phyloP scores from a whole-genome alignment of 2,888 invertebrate genomes.

The Amblyteles armatorius region DNA sequence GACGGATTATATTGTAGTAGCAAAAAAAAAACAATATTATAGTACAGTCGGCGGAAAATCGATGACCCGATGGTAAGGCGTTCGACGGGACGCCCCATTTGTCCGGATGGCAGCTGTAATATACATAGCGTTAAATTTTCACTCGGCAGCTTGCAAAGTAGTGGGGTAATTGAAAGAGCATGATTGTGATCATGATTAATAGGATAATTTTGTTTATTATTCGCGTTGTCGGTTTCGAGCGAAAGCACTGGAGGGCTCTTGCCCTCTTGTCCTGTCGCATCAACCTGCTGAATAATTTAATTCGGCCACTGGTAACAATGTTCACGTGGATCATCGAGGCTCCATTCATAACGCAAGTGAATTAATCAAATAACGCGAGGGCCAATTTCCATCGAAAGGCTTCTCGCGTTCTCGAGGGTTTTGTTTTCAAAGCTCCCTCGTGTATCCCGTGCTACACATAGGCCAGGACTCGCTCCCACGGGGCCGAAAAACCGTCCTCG shows the following conservation, averaged over 20 bases:
- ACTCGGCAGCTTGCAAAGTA: conserved; percentile 41
- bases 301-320: conserved; percentile 48
- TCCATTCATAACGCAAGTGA: conserved; percentile 40
- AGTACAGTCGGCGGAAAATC: conserved; percentile 60
- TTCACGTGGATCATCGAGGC: conserved; percentile 43
- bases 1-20: conserved; percentile 53
- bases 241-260: conserved; percentile 20
- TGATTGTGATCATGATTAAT: conserved; percentile 57
- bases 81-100: conserved; percentile 13
- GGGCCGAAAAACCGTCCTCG: conserved; percentile 26
- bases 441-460: conserved; percentile 2
- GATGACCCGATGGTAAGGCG: conserved; percentile 31
- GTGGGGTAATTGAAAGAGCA: conserved; percentile 55
- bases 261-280: neutral
- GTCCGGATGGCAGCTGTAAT: conserved; percentile 56
- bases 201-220: conserved; percentile 53
- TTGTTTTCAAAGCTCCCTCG: conserved; percentile 19
- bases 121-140: conserved; percentile 51
- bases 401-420: conserved; percentile 1
- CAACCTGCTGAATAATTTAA: conserved; percentile 47
- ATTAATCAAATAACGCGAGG: conserved; percentile 53
- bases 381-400: conserved; percentile 35
- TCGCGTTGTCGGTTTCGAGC: conserved; percentile 41
- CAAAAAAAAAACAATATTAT: conserved; percentile 15
- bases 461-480: conserved; percentile 13